Evolutionary conservation across 2,113 vertebrate genomes (phyloP).

Genomic region (Chelonoidis abingdonii): DNA sequence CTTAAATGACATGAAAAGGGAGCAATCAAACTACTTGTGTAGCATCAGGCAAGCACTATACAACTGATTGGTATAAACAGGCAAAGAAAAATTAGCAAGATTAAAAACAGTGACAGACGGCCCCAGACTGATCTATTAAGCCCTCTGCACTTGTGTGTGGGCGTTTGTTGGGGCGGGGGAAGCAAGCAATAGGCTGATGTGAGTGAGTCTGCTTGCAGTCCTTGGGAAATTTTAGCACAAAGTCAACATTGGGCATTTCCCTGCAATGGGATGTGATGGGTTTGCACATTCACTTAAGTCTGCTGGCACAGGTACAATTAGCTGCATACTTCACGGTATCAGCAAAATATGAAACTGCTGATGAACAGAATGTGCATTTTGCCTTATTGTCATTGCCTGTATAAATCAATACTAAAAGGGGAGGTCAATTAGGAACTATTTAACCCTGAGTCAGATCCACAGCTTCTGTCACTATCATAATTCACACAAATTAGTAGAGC

Average conservation of each 20-base stretch:
- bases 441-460: not conserved
- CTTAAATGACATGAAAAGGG: not conserved
- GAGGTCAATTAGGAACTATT: constrained; percentile 20
- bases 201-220: not conserved
- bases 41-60: not conserved
- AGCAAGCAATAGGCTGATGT: not conserved
- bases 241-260: not conserved
- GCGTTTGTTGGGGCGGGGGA: not conserved
- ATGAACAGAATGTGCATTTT: not conserved
- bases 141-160: not conserved
- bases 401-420: not conserved
- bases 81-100: constrained; percentile 17
- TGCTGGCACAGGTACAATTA: not conserved
- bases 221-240: not conserved
- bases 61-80: not conserved
- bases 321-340: not conserved
- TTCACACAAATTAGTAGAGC: not conserved
- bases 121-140: constrained; percentile 12
- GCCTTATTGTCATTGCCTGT: not conserved
- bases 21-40: not conserved
- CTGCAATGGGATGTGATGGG: not conserved
- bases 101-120: constrained; percentile 21
- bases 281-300: not conserved
- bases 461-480: not conserved
- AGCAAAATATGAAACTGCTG: not conserved